Percentiles rank a stretch among this genome's conserved stretches.
Evolutionary conservation across 2,113 vertebrate genomes (phyloP).

Genomic region (Python bivittatus): DNA sequence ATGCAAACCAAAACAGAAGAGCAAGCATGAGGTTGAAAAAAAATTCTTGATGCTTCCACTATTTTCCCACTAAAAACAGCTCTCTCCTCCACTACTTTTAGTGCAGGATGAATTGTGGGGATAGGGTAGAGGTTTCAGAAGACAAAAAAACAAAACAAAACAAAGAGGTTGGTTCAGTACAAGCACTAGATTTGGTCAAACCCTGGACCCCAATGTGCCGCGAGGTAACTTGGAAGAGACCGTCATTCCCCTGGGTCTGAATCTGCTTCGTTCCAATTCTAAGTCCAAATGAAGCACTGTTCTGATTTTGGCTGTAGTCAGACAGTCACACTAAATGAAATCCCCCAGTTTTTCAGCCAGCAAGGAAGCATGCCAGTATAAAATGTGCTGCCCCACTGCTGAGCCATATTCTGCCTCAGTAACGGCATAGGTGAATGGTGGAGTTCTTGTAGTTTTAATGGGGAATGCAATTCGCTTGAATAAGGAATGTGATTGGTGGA

Average conservation of each 20-base stretch:
- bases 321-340: background rate
- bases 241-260: too few relatives aligned
- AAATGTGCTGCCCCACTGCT: background rate
- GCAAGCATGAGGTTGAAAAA: background rate
- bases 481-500: too few relatives aligned
- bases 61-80: background rate
- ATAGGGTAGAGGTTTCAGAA: too few relatives aligned
- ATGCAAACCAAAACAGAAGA: background rate
- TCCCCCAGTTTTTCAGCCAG: background rate
- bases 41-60: background rate
- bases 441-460: background rate
- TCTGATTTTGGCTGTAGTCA: background rate
- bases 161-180: too few relatives aligned
- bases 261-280: too few relatives aligned
- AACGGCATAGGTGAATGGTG: background rate
- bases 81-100: background rate
- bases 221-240: too few relatives aligned
- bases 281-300: background rate
- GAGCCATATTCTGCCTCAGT: background rate
- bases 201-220: too few relatives aligned
- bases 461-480: too few relatives aligned
- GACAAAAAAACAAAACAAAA: too few relatives aligned
- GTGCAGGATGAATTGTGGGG: too few relatives aligned
- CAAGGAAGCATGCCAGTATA: background rate
- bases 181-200: too few relatives aligned